Evolutionary conservation across 2,113 vertebrate species (phyloP), one percentile per base, ranked within the genome.

Genomic region (Tapirus terrestris): DNA sequence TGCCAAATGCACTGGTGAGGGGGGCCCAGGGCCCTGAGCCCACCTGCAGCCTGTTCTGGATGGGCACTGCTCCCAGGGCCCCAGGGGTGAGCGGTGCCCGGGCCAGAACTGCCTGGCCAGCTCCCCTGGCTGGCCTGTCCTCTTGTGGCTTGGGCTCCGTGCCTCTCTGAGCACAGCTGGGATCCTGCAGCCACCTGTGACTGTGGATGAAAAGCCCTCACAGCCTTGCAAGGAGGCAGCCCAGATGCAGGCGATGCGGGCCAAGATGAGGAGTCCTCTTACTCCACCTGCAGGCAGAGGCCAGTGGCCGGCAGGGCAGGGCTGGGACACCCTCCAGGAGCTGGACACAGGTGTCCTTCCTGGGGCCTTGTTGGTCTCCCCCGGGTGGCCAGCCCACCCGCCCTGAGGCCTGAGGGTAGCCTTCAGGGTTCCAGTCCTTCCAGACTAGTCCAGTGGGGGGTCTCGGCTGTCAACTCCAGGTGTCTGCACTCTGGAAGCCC

Each of bases 261-360:
- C 89, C n/a, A 0, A 14, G 48, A 5, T 3, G 8, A 12, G 13
- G 92, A 21, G 77, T 17, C 63, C 96, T 94, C 84, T 89, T 6
- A 65, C 95, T 82, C 89, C 89, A 79, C 89, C 94, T 98, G 94
- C 88, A 94, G 97, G 96, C 81, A 56, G 45, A 92, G 39, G 48
- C 61, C 72, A 4, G 25, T 0, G 14, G 61, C 80, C 3, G 16
- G n/a, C 14, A 8, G 48, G 83, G 17, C 76, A 20, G 33, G 82
- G 16, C 81, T 36, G 53, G 67, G 76, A 18, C 13, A 10, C 36
- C 65, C 11, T 45, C 73, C 83, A 61, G 70, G 43, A 3, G 63
- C n/a, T 3, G 21, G 81, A 23, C 31, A 12, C 31, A 82, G 61
- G 70, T 31, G 39, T 31, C 75, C 80, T 77, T 65, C 36, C 31